A percentile compares a stretch with the other conserved stretches of the same genome.
Conservation (phyloP, 2,797 vertebrate species). For the Furcifer pardalis region DNA sequence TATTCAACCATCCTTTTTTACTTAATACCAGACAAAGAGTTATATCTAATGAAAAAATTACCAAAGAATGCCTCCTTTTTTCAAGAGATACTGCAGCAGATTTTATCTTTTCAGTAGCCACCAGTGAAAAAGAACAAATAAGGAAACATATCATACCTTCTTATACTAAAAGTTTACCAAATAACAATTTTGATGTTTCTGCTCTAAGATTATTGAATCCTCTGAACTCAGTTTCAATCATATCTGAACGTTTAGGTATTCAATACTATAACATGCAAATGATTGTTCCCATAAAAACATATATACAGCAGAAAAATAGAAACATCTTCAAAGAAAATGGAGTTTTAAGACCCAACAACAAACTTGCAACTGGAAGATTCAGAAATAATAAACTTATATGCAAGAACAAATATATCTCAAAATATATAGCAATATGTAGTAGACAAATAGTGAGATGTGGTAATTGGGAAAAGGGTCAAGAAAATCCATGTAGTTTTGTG, state of each 20-base stretch:
- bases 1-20: not conserved
- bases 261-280: constrained; percentile 16
- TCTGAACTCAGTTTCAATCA: constrained; percentile 24
- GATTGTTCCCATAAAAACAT: not conserved
- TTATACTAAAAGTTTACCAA: constrained; percentile 31
- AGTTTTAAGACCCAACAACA: constrained; percentile 35
- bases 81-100: not conserved
- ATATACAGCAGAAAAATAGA: constrained; percentile 14
- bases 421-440: not conserved
- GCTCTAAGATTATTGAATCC: constrained; percentile 5
- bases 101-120: constrained; percentile 1
- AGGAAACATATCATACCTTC: constrained; percentile 36
- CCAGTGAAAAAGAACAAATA: constrained; percentile 13
- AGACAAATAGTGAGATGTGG: not conserved
- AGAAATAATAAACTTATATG: constrained; percentile 11
- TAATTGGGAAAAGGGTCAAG: constrained; percentile 26
- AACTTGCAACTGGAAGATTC: not conserved
- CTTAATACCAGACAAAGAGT: constrained; percentile 18
- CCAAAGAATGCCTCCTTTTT: constrained; percentile 19
- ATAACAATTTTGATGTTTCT: constrained; percentile 11
- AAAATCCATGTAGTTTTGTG: constrained; percentile 15
- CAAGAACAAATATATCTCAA: constrained; percentile 14
- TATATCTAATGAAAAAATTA: constrained; percentile 24
- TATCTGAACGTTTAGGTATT: constrained; percentile 23
- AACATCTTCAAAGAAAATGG: not conserved